phyloP scores from a whole-genome alignment of 2,888 invertebrate genomes.

The Scaptomyza flava region DNA sequence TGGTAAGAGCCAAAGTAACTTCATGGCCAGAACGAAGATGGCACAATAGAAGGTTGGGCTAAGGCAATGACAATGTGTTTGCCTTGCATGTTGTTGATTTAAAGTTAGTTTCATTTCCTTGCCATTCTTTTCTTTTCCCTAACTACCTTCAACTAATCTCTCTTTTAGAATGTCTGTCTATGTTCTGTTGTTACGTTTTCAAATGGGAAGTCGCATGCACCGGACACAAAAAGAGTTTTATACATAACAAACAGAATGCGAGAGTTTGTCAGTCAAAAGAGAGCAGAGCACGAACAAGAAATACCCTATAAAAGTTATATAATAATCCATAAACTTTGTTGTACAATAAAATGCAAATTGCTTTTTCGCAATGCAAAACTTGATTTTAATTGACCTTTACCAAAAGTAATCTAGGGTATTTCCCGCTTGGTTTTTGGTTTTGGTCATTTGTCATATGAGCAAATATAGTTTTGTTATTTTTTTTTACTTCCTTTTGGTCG shows the following conservation, averaged over 20 bases:
- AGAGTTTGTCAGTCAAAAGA: not conserved
- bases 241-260: not conserved
- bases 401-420: not conserved
- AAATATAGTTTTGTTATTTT: constrained; percentile 51
- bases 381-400: not conserved
- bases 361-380: too few species aligned
- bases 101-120: constrained; percentile 63
- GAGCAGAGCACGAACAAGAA: not conserved
- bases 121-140: constrained; percentile 29
- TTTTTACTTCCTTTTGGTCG: constrained; percentile 10
- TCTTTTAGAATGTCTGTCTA: not conserved
- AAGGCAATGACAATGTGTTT: constrained; percentile 18
- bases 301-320: not conserved
- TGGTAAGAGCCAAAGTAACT: constrained; percentile 2
- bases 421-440: not conserved
- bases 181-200: constrained; percentile 38
- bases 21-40: not conserved
- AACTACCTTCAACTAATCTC: not conserved
- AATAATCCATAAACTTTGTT: not conserved
- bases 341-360: too few species aligned
- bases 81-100: constrained; percentile 68
- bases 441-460: constrained; percentile 49
- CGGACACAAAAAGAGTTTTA: not conserved
- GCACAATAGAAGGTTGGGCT: not conserved
- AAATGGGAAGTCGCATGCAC: not conserved